These are phyloP conservation scores for Lampris incognitus DNA, from an alignment of 2,113 vertebrate species.

Conservation along the genomic window DNA sequence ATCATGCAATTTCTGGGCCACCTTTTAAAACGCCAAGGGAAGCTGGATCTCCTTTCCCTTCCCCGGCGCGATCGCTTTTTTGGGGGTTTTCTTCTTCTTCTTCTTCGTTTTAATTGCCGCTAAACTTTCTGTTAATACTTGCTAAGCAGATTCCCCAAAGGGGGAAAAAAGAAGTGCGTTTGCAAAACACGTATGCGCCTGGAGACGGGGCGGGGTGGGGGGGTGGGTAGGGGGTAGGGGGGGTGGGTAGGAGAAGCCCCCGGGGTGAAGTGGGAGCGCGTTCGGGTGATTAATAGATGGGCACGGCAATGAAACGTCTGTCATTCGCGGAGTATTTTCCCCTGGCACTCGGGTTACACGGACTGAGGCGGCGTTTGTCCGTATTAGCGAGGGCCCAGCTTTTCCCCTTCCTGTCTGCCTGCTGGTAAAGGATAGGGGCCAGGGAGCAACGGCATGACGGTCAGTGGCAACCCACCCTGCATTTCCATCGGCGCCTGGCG, in stretches of 20 bases:
- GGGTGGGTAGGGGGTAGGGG: no score
- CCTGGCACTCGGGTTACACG: conserved; percentile 62
- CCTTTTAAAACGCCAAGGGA: conserved; percentile 81
- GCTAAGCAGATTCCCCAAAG: not conserved
- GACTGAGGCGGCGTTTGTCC: conserved; percentile 66
- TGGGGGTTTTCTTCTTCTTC: conserved; percentile 1
- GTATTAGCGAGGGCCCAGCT: conserved; percentile 47
- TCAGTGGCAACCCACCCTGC: conserved; percentile 68
- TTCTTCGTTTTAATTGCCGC: conserved; percentile 49
- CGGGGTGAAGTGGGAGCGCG: conserved; percentile 20
- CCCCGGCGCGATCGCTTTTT: conserved; percentile 78
- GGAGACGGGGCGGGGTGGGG: no score
- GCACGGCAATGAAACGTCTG: conserved; percentile 61
- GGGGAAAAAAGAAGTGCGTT: conserved; percentile 29
- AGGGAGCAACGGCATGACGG: conserved; percentile 57
- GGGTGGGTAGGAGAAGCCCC: no score
- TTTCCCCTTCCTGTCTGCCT: conserved; percentile 73
- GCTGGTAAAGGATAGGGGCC: conserved; percentile 59
- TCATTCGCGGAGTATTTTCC: conserved; percentile 57
- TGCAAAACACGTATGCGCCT: conserved; percentile 8
- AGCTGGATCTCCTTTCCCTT: conserved; percentile 73
- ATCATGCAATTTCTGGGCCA: conserved; percentile 81
- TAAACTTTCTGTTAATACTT: conserved; percentile 52
- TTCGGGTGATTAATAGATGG: conserved; percentile 64
- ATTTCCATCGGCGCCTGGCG: conserved; percentile 69